Evolutionary conservation across 2,113 vertebrate species (phyloP), one percentile per base, ranked within the genome.

Genomic region (Urocolius indicus): DNA sequence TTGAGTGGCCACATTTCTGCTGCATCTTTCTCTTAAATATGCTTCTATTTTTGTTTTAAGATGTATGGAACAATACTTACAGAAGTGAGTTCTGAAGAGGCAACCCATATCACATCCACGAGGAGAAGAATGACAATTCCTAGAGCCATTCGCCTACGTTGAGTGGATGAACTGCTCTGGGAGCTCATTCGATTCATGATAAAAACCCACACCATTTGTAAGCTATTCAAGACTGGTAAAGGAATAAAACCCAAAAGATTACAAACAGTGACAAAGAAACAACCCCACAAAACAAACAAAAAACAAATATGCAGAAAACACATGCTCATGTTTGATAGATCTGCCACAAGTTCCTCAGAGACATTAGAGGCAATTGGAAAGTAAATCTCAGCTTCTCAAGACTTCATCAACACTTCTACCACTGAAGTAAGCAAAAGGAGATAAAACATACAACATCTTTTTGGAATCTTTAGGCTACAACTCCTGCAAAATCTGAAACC

Each of bases 21-120:
- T 46, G n/a, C 18, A 11, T 21, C 26, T 52, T 41, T 29, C 46
- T 46, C 23, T 62, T 30, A 67, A 54, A 43, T 0, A 51, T 27
- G 32, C 19, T 6, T 87, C 76, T 46, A 24, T 41, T 41, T 87
- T 41, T 48, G 30, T 58, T 75, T 81, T 71, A 38, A 75, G 34
- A 36, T 38, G 24, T 13, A 52, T 11, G 34, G 19, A 63, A 63
- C 22, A 91, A n/a, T 83, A 97, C 99, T 97, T 98, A 99, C 99
- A n/a, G 99, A 98, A 72, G 99, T 99, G 54, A 99, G 98, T 85
- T 99, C 99, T 6, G 99, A 99, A 32, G 99, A 99, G 26, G 98
- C 99, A 9, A 99, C 99, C 99, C 99, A 99, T 93, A 99, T 99
- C 75, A 99, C 98, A 19, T 99, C 99, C 80, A 99, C 99, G 30